Evolutionary conservation across 2,888 invertebrate genomes (phyloP), one percentile per base, ranked within the genome.

Genomic region (Ptychoptera contaminata): DNA sequence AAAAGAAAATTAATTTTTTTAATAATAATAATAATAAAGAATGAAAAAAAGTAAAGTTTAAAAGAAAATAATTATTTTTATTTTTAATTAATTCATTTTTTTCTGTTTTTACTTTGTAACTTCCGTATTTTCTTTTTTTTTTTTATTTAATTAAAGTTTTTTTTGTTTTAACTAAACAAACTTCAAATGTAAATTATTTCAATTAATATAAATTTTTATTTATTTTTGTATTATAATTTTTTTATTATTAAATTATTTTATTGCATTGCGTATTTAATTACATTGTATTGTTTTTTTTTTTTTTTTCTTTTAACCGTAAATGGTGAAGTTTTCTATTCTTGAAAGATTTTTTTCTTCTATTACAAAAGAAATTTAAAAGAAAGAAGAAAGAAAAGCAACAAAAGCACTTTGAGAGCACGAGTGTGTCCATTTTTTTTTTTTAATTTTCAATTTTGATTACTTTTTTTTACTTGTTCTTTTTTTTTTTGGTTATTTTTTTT

Each of bases 1-100:
- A 40, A 31, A 40, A 39, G 23, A 23, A 40, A 30, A 14, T 30
- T 44, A 48, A n/a, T n/a, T n/a, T 49, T 47, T 46, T 39, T 42
- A 34, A 39, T 32, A 38, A 38, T 36, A 16, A 37, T 35, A 32
- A 15, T 35, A 40, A 36, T n/a, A 39, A 37, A 34, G 30, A 15
- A 38, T 23, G 11, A 31, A 31, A 31, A 8, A 16, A 43, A 46
- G 31, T 37, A 34, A 46, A 23, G 30, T 16, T 23, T 37, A 40
- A 34, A 43, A 47, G 39, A 42, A 29, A 45, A 45, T 41, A 9
- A 36, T 39, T 12, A 10, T 39, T 34, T 37, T 42, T 43, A 15
- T 16, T 34, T 40, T 40, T 10, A 34, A 34, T 34, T 34, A 34
- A 16, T 16, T 16, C 23, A 37, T 37, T 37, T 12, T 37, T 37